These are phyloP conservation scores for Drosophila jambulina DNA, from an alignment of 1,140 invertebrate species.

Conservation along the genomic window DNA sequence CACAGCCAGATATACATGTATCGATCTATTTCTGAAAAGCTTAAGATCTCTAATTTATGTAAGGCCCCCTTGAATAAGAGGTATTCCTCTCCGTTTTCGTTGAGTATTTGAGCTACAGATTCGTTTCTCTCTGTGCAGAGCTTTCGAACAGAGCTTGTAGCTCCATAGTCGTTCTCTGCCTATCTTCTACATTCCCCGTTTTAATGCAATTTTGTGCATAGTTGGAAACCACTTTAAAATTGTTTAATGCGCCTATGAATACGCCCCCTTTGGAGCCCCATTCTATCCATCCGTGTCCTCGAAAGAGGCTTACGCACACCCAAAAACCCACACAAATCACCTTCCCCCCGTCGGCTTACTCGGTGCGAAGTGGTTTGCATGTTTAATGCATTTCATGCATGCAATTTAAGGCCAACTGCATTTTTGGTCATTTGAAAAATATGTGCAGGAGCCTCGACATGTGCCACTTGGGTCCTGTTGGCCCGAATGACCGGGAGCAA, in stretches of 20 bases:
- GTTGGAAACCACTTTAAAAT: conserved; percentile 60
- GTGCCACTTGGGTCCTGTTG: conserved; percentile 53
- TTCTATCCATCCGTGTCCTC: too few relatives aligned
- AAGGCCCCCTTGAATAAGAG: neutral
- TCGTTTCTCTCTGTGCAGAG: conserved; percentile 12
- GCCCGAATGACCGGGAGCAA: conserved; percentile 44
- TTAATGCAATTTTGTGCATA: conserved; percentile 61
- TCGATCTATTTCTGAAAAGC: neutral
- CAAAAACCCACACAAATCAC: conserved; percentile 24
- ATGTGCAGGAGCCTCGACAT: conserved; percentile 58
- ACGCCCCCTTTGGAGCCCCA: neutral
- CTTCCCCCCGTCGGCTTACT: conserved; percentile 8
- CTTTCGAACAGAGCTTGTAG: conserved; percentile 19
- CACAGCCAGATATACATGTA: neutral
- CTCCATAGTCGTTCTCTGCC: neutral
- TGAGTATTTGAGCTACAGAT: rapidly evolving
- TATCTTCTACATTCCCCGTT: conserved; percentile 16
- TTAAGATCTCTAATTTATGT: neutral
- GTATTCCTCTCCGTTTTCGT: neutral
- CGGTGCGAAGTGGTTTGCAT: conserved; percentile 53
- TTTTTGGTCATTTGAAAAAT: conserved; percentile 73
- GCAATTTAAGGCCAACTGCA: conserved; percentile 73
- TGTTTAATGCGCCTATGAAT: conserved; percentile 48
- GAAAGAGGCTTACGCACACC: conserved; percentile 31
- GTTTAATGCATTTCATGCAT: conserved; percentile 73